Conservation (phyloP, 2,888 invertebrate species). For the Endomychus coccineus region DNA sequence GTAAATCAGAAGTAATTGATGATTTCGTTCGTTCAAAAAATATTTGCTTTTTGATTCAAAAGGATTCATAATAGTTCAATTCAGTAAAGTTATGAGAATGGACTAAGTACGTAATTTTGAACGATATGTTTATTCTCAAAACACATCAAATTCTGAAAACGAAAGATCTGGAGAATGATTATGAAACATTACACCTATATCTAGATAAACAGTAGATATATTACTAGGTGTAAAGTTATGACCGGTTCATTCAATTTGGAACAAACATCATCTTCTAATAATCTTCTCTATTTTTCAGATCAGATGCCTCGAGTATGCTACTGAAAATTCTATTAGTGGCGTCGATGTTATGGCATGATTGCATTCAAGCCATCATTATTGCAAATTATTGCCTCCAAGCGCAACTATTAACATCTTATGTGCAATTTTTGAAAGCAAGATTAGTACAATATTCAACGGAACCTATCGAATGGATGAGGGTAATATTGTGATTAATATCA, state of each 20-base stretch:
- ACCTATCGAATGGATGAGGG: conserved; percentile 73
- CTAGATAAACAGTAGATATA: no score
- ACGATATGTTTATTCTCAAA: no score
- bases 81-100: no score
- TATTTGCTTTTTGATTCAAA: no score
- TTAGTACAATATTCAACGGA: conserved; percentile 64
- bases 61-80: no score
- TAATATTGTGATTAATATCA: no score
- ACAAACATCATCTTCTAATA: conserved; percentile 5
- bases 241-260: no score
- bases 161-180: background rate
- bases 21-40: no score
- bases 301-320: conserved; percentile 43
- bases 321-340: conserved; percentile 57
- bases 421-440: conserved; percentile 64
- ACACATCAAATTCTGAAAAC: background rate
- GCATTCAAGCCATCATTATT: conserved; percentile 74
- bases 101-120: no score
- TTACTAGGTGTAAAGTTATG: no score
- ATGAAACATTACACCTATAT: no score
- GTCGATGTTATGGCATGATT: conserved; percentile 69
- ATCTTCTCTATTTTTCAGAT: conserved; percentile 43
- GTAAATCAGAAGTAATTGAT: no score
- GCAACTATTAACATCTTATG: conserved; percentile 66
- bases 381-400: conserved; percentile 78